These are phyloP conservation scores for Limanda limanda DNA, from an alignment of 2,113 vertebrate species.

Conservation along the genomic window DNA sequence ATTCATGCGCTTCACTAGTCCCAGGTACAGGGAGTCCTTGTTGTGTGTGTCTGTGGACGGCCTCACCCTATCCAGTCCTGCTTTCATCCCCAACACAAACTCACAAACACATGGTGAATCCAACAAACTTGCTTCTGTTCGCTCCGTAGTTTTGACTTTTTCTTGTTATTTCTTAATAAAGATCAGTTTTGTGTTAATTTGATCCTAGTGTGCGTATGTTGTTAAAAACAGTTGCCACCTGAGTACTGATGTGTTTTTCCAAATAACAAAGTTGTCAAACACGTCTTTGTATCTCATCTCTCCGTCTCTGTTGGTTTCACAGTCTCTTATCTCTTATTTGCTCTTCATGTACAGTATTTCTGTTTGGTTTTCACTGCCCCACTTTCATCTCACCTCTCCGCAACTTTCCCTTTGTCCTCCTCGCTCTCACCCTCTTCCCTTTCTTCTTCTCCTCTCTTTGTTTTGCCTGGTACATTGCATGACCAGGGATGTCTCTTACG, in stretches of 20 bases:
- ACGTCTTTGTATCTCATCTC: not conserved
- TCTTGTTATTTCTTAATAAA: not conserved
- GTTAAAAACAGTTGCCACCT: not conserved
- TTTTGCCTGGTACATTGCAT: constrained; percentile 16
- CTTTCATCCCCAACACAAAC: not conserved
- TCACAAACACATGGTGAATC: not conserved
- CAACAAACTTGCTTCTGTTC: not conserved
- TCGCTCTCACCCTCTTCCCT: not conserved
- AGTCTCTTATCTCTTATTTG: not conserved
- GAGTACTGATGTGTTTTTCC: not conserved
- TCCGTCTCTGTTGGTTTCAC: not conserved
- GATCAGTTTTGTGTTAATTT: not conserved
- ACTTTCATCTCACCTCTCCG: not conserved
- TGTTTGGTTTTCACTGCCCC: not conserved
- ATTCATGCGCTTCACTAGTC: constrained; percentile 39
- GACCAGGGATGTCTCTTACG: constrained; percentile 20
- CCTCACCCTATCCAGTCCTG: not conserved
- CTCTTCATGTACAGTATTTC: not conserved
- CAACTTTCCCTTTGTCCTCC: not conserved
- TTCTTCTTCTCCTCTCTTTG: not conserved
- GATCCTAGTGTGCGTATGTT: not conserved
- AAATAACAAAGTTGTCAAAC: not conserved
- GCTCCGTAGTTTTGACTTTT: not conserved
- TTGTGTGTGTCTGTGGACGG: not conserved
- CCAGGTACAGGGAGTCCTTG: constrained; percentile 43